phyloP scores from a whole-genome alignment of 2,888 invertebrate species.

The Miltochrista miniata region DNA sequence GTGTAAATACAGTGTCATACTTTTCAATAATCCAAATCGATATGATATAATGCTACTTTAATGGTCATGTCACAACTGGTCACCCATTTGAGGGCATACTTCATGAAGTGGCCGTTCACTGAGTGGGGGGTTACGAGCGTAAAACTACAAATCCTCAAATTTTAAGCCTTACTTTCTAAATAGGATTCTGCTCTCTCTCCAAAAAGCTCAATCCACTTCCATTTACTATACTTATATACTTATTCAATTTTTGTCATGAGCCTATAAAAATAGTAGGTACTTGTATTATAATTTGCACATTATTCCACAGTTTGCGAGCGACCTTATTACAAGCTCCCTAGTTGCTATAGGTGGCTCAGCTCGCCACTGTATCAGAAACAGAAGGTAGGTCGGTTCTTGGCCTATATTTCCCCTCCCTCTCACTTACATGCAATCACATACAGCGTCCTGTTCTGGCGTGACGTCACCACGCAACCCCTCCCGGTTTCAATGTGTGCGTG shows the following conservation, averaged over 20 bases:
- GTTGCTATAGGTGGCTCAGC: constrained; percentile 57
- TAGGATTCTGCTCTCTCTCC: too few species aligned
- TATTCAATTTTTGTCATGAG: constrained; percentile 23
- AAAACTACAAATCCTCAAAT: too few species aligned
- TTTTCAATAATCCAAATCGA: too few species aligned
- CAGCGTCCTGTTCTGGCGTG: constrained; percentile 60
- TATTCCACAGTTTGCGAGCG: constrained; percentile 44
- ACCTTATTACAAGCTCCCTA: constrained; percentile 61
- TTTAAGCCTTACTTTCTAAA: too few species aligned
- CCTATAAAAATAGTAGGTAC: constrained; percentile 37
- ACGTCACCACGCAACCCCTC: constrained; percentile 75
- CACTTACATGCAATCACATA: constrained; percentile 29
- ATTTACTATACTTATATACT: too few species aligned
- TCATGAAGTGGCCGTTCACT: too few species aligned
- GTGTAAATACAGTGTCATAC: too few species aligned
- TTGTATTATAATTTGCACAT: constrained; percentile 44
- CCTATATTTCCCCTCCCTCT: constrained; percentile 74
- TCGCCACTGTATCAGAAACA: constrained; percentile 62
- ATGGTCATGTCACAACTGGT: too few species aligned
- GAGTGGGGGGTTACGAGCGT: too few species aligned
- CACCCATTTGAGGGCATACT: too few species aligned
- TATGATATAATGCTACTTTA: too few species aligned
- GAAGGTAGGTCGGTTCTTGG: constrained; percentile 80
- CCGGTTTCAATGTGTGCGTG: constrained; percentile 54
- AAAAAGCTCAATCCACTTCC: too few species aligned